These are phyloP conservation scores for Cremastinae sp. DNA, from an alignment of 2,888 invertebrate genomes.

Conservation along the genomic window DNA sequence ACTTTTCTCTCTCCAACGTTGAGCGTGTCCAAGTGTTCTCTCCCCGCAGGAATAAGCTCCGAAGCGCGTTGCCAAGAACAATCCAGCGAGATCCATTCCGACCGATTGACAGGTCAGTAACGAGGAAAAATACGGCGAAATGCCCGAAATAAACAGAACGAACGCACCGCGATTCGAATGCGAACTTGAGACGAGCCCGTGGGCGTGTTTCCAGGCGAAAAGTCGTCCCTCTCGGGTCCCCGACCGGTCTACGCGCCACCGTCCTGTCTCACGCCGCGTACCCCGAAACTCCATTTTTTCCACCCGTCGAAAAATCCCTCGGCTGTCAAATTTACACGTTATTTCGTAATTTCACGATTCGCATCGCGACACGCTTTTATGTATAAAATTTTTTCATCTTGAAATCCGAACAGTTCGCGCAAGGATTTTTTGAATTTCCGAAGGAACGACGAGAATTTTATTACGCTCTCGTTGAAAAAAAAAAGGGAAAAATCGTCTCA, in stretches of 20 bases:
- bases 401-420: too few species aligned
- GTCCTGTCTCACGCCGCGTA: too few species aligned
- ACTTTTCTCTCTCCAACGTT: constrained; percentile 67
- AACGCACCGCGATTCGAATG: background rate
- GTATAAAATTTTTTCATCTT: too few species aligned
- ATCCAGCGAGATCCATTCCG: constrained; percentile 28
- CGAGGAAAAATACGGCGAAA: constrained; percentile 13
- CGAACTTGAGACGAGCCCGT: too few species aligned
- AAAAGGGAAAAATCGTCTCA: too few species aligned
- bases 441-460: too few species aligned
- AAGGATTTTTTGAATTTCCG: too few species aligned
- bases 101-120: constrained; percentile 74
- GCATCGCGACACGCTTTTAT: too few species aligned
- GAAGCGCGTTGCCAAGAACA: constrained; percentile 5
- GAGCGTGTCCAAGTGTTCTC: constrained; percentile 65
- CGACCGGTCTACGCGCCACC: constrained; percentile 31
- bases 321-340: too few species aligned
- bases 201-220: constrained; percentile 37
- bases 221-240: constrained; percentile 15
- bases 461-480: too few species aligned
- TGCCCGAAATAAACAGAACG: background rate
- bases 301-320: background rate
- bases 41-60: constrained; percentile 4
- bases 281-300: background rate
- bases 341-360: too few species aligned